These are phyloP conservation scores for Dione vanillae DNA, from an alignment of 2,888 invertebrate genomes.

Conservation along the genomic window DNA sequence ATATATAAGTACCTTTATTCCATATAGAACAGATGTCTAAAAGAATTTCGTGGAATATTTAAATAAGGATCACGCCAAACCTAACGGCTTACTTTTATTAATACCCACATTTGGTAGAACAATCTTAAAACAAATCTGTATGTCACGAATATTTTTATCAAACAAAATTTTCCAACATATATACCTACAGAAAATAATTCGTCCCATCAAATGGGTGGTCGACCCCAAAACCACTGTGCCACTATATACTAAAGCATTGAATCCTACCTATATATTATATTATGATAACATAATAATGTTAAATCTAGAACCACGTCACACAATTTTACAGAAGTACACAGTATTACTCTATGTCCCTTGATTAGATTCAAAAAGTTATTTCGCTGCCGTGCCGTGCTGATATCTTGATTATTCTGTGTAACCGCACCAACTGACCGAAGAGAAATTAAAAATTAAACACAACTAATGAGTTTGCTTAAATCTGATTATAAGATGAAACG, in stretches of 20 bases:
- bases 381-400: slow-evolving; percentile 4
- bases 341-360: slow-evolving; percentile 19
- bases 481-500: slow-evolving; percentile 25
- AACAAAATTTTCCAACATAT: background rate
- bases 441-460: slow-evolving; percentile 37
- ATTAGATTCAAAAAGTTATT: slow-evolving; percentile 31
- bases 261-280: too few relatives aligned
- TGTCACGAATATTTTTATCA: background rate
- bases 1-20: background rate
- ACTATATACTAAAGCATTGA: too few relatives aligned
- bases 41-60: background rate
- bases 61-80: slow-evolving; percentile 7
- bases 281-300: background rate
- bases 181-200: too few relatives aligned
- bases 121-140: slow-evolving; percentile 8
- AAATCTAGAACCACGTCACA: background rate
- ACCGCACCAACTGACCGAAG: slow-evolving; percentile 26
- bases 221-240: too few relatives aligned
- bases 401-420: slow-evolving; percentile 34
- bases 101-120: slow-evolving; percentile 22
- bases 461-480: slow-evolving; percentile 26
- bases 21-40: slow-evolving; percentile 11
- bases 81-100: slow-evolving; percentile 12
- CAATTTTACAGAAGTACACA: background rate
- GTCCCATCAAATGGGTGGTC: too few relatives aligned